These are phyloP conservation scores for Protodeltote pygarga DNA, from an alignment of 2,888 invertebrate species.

Conservation along the genomic window DNA sequence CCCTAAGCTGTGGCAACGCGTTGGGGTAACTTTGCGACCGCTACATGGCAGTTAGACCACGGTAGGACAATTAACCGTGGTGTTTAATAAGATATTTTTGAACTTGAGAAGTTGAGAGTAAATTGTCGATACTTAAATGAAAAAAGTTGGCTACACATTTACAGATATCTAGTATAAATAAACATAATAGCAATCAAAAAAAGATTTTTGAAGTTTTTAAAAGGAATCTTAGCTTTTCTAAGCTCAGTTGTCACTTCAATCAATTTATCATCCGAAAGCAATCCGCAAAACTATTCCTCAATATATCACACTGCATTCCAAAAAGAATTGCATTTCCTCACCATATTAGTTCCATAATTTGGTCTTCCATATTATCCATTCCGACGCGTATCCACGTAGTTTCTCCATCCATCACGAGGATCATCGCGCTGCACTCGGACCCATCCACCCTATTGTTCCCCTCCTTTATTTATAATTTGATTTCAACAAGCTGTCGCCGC, in stretches of 20 bases:
- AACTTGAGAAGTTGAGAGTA: too few relatives aligned
- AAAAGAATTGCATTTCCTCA: conserved; percentile 36
- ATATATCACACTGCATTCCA: conserved; percentile 28
- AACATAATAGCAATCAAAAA: too few relatives aligned
- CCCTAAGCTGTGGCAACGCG: conserved; percentile 24
- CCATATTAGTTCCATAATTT: conserved; percentile 40
- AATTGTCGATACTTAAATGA: too few relatives aligned
- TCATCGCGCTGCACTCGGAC: conserved; percentile 45
- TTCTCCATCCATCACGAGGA: conserved; percentile 53
- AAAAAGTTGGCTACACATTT: too few relatives aligned
- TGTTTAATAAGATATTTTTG: conserved; percentile 17
- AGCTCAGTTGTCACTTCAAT: too few relatives aligned
- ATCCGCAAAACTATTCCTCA: neutral
- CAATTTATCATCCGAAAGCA: too few relatives aligned
- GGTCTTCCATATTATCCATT: conserved; percentile 46
- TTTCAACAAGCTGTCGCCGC: conserved; percentile 73
- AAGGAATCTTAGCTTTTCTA: too few relatives aligned
- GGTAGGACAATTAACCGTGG: conserved; percentile 28
- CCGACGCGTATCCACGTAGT: conserved; percentile 47
- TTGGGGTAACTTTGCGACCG: conserved; percentile 49
- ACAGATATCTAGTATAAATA: too few relatives aligned
- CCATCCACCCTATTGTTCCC: conserved; percentile 49
- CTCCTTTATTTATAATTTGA: conserved; percentile 71
- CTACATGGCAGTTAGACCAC: conserved; percentile 36
- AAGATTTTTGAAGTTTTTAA: too few relatives aligned